These are phyloP conservation scores for Ptychoptera contaminata DNA, from an alignment of 2,888 invertebrate species.

Conservation along the genomic window DNA sequence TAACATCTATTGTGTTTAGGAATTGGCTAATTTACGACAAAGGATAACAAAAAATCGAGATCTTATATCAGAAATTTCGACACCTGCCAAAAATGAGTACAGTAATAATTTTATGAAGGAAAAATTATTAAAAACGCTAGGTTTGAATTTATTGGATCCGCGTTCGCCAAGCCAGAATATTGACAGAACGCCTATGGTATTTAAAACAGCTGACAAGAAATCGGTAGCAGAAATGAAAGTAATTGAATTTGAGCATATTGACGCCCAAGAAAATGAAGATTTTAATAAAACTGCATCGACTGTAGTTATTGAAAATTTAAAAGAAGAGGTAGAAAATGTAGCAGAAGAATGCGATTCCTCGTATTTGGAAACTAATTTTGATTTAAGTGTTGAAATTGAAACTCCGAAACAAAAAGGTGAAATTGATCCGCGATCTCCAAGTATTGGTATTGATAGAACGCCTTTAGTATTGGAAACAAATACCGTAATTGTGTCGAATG, in stretches of 20 bases:
- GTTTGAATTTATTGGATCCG: slow-evolving; percentile 9
- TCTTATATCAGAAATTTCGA: not conserved
- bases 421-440: slow-evolving; percentile 11
- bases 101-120: not conserved
- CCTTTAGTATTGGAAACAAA: slow-evolving; percentile 4
- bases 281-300: not conserved
- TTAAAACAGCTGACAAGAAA: slow-evolving; percentile 1
- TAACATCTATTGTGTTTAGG: slow-evolving; percentile 1
- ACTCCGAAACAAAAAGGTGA: not conserved
- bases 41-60: slow-evolving; percentile 3
- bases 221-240: no score
- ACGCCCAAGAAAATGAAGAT: not conserved
- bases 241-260: not conserved
- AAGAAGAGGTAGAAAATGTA: not conserved
- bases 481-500: not conserved
- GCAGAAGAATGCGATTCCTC: not conserved
- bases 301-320: not conserved
- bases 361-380: not conserved
- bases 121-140: slow-evolving; percentile 3
- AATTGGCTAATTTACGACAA: not conserved
- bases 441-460: slow-evolving; percentile 8
- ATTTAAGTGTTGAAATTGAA: no score
- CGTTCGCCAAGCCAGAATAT: slow-evolving; percentile 10
- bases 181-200: slow-evolving; percentile 9
- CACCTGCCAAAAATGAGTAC: not conserved